A percentile compares a stretch with the other conserved stretches of the same genome.
Conservation (phyloP, 2,113 vertebrate species). For the Tragelaphus strepsiceros region DNA sequence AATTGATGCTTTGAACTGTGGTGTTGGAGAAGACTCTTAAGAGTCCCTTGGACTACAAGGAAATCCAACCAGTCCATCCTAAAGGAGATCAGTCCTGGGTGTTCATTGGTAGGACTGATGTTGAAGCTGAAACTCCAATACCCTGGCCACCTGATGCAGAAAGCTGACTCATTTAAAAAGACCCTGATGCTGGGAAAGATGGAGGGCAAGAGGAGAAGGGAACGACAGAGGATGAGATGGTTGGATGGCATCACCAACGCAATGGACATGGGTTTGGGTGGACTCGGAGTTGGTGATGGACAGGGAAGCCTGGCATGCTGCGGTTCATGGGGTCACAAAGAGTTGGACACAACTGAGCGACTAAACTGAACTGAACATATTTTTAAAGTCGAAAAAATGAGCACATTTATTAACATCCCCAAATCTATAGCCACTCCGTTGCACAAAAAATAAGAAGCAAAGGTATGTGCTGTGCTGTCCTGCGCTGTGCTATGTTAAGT, state of each 20-base stretch:
- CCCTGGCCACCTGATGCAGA: not conserved
- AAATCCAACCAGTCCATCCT: not conserved
- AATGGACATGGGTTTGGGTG: not conserved
- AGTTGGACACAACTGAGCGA: fast-evolving
- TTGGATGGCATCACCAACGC: not conserved
- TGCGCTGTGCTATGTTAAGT: not conserved
- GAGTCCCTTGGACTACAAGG: not conserved
- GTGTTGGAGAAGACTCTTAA: not conserved
- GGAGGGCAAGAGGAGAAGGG: not conserved
- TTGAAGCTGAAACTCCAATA: not conserved
- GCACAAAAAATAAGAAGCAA: not conserved
- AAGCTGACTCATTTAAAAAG: not conserved
- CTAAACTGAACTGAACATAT: not conserved
- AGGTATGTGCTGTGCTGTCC: not conserved
- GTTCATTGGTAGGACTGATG: not conserved
- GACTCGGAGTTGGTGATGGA: not conserved
- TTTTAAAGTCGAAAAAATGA: slow-evolving; percentile 19
- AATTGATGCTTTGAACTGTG: not conserved
- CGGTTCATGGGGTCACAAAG: not conserved
- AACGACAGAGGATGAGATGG: not conserved
- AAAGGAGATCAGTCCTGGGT: not conserved
- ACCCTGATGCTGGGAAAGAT: not conserved
- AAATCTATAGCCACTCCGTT: not conserved
- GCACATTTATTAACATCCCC: not conserved
- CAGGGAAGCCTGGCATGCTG: not conserved